A percentile compares a stretch with the other conserved stretches of the same genome.
Evolutionary conservation across 2,113 vertebrate species (phyloP).

Genomic region (Malurus elegans): DNA sequence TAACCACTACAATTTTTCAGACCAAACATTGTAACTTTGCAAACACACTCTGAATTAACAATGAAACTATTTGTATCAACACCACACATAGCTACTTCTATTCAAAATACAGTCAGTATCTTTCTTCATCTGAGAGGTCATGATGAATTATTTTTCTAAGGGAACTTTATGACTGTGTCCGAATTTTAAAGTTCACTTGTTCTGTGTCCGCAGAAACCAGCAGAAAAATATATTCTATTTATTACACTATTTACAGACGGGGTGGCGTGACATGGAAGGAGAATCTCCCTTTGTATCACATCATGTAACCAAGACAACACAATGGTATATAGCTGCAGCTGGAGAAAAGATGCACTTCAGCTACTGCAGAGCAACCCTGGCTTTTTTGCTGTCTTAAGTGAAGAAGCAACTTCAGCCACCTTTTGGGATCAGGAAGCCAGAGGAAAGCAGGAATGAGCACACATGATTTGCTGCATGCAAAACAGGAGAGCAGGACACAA

Average conservation of each 20-base stretch:
- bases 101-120: neutral
- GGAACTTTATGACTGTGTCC: neutral
- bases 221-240: neutral
- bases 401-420: neutral
- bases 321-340: neutral
- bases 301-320: neutral
- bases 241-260: neutral
- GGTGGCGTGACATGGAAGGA: neutral
- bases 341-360: neutral
- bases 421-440: neutral
- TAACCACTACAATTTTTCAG: neutral
- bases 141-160: neutral
- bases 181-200: neutral
- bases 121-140: neutral
- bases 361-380: neutral
- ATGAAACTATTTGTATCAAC: neutral
- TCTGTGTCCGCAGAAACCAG: neutral
- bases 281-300: neutral
- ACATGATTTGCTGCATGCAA: neutral
- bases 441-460: neutral
- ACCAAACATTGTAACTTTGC: neutral
- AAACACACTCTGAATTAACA: neutral
- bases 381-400: neutral
- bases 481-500: neutral
- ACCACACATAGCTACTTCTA: neutral